Evolutionary conservation across 35 echinoderm and acorn worm species (phyloP).

Genomic region (Nesometra sesokonis): DNA sequence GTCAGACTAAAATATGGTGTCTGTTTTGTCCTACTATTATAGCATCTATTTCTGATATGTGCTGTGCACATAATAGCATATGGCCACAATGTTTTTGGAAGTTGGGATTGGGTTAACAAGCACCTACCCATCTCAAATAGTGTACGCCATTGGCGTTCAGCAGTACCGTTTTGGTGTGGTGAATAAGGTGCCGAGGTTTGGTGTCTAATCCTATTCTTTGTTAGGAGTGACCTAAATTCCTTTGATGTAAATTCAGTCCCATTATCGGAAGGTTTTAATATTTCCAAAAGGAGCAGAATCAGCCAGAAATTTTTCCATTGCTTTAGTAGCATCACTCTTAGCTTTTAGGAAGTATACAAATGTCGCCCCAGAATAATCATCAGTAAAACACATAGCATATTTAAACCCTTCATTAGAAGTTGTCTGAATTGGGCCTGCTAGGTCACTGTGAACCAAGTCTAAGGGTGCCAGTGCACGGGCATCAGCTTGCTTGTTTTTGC

Average conservation of each 20-base stretch:
- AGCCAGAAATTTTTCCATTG: conserved; percentile 21
- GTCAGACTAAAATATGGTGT: conserved; percentile 14
- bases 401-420: conserved; percentile 25
- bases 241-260: background rate
- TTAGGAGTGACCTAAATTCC: conserved; percentile 15
- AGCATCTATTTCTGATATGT: conserved; percentile 35
- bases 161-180: conserved; percentile 38
- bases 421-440: background rate
- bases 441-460: background rate
- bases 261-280: background rate
- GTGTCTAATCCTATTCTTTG: conserved; percentile 26
- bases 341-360: conserved; percentile 29
- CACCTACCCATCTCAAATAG: conserved; percentile 39
- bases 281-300: conserved; percentile 20
- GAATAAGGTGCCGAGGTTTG: conserved; percentile 32
- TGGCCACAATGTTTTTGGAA: conserved; percentile 21
- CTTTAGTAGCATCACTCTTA: conserved; percentile 20
- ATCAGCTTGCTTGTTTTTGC: background rate
- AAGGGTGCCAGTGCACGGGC: background rate
- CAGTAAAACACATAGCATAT: conserved; percentile 34
- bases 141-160: conserved; percentile 26
- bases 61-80: conserved; percentile 36
- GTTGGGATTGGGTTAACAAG: conserved; percentile 23
- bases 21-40: conserved; percentile 5
- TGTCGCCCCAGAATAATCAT: conserved; percentile 34